Evolutionary conservation across 2,888 invertebrate genomes (phyloP).

Genomic region (Cantharis nigra): DNA sequence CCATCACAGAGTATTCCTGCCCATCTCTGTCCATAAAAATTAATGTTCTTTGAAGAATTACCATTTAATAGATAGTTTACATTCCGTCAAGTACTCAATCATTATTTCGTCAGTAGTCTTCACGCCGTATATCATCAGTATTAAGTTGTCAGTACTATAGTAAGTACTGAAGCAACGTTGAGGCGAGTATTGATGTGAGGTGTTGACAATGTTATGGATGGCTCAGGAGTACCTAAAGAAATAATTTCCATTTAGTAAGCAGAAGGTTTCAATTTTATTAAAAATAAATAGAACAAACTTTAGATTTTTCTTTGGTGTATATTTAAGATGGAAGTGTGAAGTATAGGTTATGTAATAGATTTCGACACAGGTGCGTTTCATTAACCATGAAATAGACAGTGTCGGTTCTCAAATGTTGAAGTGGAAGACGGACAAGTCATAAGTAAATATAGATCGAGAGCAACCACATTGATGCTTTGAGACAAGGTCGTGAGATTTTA

Average conservation of each 20-base stretch:
- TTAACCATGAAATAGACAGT: slow-evolving; percentile 43
- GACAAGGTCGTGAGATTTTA: slow-evolving; percentile 29
- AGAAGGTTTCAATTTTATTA: not conserved
- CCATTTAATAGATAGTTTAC: not conserved
- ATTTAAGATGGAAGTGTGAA: not conserved
- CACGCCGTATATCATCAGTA: no score
- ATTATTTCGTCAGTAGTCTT: no score
- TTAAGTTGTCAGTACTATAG: no score
- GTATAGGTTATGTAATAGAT: slow-evolving; percentile 17
- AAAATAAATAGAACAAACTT: not conserved
- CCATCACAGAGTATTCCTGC: no score
- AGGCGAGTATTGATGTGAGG: no score
- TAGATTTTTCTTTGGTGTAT: not conserved
- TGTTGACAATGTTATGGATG: no score
- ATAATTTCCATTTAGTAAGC: no score
- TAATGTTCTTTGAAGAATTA: not conserved
- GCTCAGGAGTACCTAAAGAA: no score
- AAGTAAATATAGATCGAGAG: slow-evolving; percentile 37
- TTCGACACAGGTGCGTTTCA: slow-evolving; percentile 42
- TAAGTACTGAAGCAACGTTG: no score
- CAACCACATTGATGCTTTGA: slow-evolving; percentile 34
- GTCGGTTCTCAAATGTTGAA: slow-evolving; percentile 31
- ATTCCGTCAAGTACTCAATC: no score
- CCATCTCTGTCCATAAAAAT: no score
- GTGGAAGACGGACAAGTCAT: slow-evolving; percentile 19